phyloP scores from a whole-genome alignment of 2,888 invertebrate species.

The Eucera pruinosa region DNA sequence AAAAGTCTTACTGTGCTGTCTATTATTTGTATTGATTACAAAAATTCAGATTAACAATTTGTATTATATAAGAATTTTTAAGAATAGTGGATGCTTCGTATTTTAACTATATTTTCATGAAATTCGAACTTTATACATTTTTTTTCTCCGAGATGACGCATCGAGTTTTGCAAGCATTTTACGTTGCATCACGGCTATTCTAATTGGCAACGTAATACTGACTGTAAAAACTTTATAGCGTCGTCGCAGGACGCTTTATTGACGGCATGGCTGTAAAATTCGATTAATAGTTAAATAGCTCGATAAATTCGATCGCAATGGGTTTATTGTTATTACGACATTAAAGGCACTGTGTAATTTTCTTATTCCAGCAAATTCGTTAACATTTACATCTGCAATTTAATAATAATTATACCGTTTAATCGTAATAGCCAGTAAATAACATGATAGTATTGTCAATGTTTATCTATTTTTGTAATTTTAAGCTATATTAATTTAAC shows the following conservation, averaged over 20 bases:
- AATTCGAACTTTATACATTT: no score
- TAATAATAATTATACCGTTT: no score
- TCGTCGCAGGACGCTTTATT: conserved; percentile 6
- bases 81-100: neutral
- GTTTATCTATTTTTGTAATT: no score
- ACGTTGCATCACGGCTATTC: neutral
- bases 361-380: neutral
- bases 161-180: conserved; percentile 1
- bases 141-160: neutral
- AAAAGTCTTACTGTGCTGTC: no score
- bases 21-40: neutral
- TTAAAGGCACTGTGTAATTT: neutral
- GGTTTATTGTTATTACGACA: neutral
- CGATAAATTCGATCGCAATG: neutral
- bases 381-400: neutral
- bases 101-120: neutral
- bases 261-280: conserved; percentile 16
- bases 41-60: neutral
- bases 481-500: no score
- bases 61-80: neutral
- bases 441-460: no score
- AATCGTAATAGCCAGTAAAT: no score
- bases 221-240: conserved; percentile 24
- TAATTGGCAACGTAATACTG: conserved; percentile 27
- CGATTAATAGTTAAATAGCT: conserved; percentile 17